Conservation (phyloP, 2,113 vertebrate species). For the Athene cunicularia region DNA sequence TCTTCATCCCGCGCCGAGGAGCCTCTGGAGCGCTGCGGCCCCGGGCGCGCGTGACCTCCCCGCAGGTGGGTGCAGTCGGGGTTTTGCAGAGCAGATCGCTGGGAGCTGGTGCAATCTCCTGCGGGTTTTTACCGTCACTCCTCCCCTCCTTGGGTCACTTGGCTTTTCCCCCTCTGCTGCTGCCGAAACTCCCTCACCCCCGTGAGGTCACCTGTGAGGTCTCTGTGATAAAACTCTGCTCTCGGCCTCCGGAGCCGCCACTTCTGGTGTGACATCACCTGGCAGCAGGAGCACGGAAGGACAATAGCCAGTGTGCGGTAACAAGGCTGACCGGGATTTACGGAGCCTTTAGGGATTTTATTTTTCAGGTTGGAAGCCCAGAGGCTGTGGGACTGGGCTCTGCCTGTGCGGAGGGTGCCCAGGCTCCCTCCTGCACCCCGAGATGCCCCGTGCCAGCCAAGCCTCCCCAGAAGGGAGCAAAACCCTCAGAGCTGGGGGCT, state of each 20-base stretch:
- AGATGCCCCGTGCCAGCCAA: background rate
- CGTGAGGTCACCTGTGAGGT: background rate
- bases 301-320: background rate
- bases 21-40: background rate
- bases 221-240: background rate
- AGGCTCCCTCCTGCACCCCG: background rate
- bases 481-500: background rate
- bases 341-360: background rate
- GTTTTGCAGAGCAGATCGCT: background rate
- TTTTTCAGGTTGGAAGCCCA: background rate
- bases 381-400: background rate
- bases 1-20: background rate
- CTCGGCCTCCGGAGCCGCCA: background rate
- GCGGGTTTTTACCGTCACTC: background rate
- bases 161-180: background rate
- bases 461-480: background rate
- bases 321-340: background rate
- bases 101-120: background rate
- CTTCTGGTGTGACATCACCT: background rate
- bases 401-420: background rate
- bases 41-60: background rate
- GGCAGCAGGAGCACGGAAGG: background rate
- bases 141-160: background rate
- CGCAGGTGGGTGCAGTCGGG: background rate
- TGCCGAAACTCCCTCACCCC: background rate